These are phyloP conservation scores for Remorina albescens DNA, from an alignment of 2,797 vertebrate species.

Conservation along the genomic window DNA sequence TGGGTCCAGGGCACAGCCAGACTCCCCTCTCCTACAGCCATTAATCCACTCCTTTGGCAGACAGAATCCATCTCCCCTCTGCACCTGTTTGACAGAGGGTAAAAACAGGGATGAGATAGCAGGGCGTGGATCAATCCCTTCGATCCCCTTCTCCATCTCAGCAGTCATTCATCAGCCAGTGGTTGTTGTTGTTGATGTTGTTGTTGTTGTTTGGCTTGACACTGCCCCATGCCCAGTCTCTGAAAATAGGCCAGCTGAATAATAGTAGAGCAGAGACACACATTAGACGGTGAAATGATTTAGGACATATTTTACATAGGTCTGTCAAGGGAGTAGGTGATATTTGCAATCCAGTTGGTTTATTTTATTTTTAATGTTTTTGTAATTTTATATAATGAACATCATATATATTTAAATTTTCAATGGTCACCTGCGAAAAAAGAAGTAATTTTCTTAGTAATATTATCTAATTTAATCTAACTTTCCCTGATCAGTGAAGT, in stretches of 20 bases:
- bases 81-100: slow-evolving; percentile 86
- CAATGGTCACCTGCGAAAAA: not conserved
- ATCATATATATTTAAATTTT: not conserved
- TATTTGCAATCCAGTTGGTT: not conserved
- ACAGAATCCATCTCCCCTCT: slow-evolving; percentile 86
- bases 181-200: slow-evolving; percentile 78
- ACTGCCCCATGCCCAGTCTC: slow-evolving; percentile 27
- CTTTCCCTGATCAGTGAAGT: not conserved
- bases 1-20: slow-evolving; percentile 52
- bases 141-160: slow-evolving; percentile 81
- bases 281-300: not conserved
- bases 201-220: slow-evolving; percentile 63
- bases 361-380: not conserved
- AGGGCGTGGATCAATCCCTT: slow-evolving; percentile 84
- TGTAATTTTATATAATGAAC: not conserved
- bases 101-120: slow-evolving; percentile 86
- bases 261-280: slow-evolving; percentile 18
- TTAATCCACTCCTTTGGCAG: slow-evolving; percentile 86
- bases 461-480: not conserved
- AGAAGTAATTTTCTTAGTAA: not conserved
- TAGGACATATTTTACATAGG: not conserved
- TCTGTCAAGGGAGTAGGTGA: not conserved
- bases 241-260: slow-evolving; percentile 50
- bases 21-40: slow-evolving; percentile 69
- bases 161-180: slow-evolving; percentile 82